Base-by-base conservation (phyloP, 2,113 vertebrate species). In the Rhombomys opimus region DNA sequence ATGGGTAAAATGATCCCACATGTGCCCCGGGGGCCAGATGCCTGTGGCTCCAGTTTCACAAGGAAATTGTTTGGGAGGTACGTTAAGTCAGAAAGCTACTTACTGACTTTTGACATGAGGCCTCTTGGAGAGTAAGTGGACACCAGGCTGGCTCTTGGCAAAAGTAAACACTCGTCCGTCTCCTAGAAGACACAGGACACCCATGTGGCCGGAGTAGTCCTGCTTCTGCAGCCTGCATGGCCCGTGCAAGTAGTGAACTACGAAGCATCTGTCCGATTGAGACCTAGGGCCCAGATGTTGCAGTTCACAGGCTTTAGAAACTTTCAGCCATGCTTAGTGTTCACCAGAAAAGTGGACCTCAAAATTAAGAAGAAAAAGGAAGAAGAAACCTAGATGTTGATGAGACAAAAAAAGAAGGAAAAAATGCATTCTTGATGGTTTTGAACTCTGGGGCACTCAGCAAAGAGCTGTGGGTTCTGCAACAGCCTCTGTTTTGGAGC, bases 111-210 rank as follows among this genome's bases (percentile, higher is more conserved):
- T 38, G 54, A 82, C 77, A 2, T 17, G 50, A 95, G 96, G 97
- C 94, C 96, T 96, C 93, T 92, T 80, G 89, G 94, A 93, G 93
- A 93, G 82, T 95, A 97, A 97, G 97, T 96, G 91, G 93, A 96
- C 96, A 68, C 90, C 94, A 85, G 90, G 25, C 94, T 57, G 54
- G 94, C 89, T 90, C 96, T 94, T 95, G 93, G 96, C 96, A 96
- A 86, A 96, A 63, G 96, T 98, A 96, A 97, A 95, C 96, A 96
- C 73, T 25, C 38, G 89, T 97, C 95, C 81, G 13, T 97, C 97
- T 95, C 95, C 68, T 95, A 92, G 97, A 93, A 96, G 97, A 91
- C 89, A 97, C 89, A 80, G 97, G 46, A 52, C 95, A 98, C 97
- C 97, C 75, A 77, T 89, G 93, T 90, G 95, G 89, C 96, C 86